Percentiles rank a stretch among this genome's conserved stretches.
Evolutionary conservation across 2,113 vertebrate genomes (phyloP).

Genomic region (Tragelaphus scriptus): DNA sequence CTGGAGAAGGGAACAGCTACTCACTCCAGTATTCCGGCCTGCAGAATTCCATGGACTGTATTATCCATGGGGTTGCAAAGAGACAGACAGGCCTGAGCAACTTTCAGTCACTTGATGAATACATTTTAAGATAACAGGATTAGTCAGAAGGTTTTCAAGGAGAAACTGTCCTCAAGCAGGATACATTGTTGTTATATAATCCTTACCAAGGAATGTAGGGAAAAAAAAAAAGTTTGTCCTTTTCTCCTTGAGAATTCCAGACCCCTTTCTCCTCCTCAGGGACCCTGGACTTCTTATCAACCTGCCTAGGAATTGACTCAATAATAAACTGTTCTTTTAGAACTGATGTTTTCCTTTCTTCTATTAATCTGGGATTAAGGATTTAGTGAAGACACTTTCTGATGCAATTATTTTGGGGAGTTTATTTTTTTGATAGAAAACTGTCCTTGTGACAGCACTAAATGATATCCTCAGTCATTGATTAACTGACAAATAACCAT

Average conservation of each 20-base stretch:
- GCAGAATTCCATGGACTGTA: background rate
- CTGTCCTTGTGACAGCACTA: too few species aligned
- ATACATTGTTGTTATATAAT: background rate
- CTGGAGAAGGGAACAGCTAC: background rate
- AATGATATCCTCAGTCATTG: background rate
- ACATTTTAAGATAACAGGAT: background rate
- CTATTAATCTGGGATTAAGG: background rate
- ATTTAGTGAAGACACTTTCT: background rate
- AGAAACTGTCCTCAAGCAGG: background rate
- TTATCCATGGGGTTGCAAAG: background rate
- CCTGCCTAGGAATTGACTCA: background rate
- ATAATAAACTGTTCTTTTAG: background rate
- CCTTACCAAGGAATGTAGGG: background rate
- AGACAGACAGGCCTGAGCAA: background rate
- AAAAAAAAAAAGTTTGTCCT: background rate
- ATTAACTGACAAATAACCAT: background rate
- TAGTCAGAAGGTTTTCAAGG: background rate
- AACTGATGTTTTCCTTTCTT: background rate
- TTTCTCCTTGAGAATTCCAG: background rate
- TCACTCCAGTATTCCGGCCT: background rate
- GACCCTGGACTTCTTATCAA: background rate
- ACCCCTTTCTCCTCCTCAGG: background rate
- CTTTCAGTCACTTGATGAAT: background rate
- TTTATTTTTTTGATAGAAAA: background rate
- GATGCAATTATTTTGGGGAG: background rate